A percentile compares a stretch with the other conserved stretches of the same genome.
phyloP scores from a whole-genome alignment of 1,140 invertebrate genomes.

The Trinorchestia longiramus region DNA sequence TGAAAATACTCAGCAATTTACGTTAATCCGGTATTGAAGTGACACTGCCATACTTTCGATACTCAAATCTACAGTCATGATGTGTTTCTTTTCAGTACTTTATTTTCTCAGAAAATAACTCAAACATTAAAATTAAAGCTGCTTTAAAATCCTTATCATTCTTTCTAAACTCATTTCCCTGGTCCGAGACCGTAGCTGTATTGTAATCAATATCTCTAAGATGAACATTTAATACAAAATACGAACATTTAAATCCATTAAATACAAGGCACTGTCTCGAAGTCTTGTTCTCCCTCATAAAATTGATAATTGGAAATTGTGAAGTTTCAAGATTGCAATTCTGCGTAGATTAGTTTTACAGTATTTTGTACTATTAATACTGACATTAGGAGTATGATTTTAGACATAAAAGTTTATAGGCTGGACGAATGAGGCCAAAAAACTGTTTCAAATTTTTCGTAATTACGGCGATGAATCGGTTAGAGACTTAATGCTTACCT shows the following conservation, averaged over 20 bases:
- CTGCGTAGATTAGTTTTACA: not conserved
- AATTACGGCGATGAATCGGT: not conserved
- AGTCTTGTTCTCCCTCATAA: not conserved
- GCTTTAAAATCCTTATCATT: not conserved
- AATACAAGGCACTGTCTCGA: too few species aligned
- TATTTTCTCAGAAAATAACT: not conserved
- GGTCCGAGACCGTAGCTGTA: too few species aligned
- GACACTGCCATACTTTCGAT: not conserved
- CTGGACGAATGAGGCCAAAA: not conserved
- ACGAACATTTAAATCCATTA: too few species aligned
- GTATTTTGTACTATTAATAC: not conserved
- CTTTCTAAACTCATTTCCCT: not conserved
- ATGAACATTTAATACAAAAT: too few species aligned
- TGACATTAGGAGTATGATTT: not conserved
- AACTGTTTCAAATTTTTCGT: not conserved
- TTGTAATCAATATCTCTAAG: too few species aligned
- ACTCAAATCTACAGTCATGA: not conserved
- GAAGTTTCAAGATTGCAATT: too few species aligned
- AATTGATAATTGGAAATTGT: not conserved
- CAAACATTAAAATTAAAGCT: too few species aligned
- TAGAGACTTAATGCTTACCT: not conserved
- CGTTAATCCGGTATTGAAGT: not conserved
- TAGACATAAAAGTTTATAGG: not conserved
- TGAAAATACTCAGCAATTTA: not conserved
- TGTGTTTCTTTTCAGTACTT: not conserved